A percentile compares a stretch with the other conserved stretches of the same genome.
Conservation (phyloP, 2,888 invertebrate species). For the Polydrusus pterygomalis region DNA sequence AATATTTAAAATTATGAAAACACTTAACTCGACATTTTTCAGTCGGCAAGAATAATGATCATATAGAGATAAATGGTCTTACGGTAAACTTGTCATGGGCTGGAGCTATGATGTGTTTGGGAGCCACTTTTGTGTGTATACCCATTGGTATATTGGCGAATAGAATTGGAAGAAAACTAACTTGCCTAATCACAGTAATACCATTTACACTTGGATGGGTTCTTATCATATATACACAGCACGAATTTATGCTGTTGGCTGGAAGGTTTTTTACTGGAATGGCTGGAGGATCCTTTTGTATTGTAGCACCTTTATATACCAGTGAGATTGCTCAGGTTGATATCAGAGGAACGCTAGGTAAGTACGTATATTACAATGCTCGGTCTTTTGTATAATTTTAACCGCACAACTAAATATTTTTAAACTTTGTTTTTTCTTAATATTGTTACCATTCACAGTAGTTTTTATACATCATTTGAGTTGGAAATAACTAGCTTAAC, state of each 20-base stretch:
- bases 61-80: slow-evolving; percentile 75
- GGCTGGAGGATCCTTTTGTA: slow-evolving; percentile 88
- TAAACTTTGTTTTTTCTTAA: too few relatives aligned
- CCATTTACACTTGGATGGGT: slow-evolving; percentile 86
- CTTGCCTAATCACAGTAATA: slow-evolving; percentile 78
- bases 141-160: slow-evolving; percentile 77
- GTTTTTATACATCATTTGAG: too few relatives aligned
- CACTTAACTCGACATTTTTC: slow-evolving; percentile 10
- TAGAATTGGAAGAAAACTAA: slow-evolving; percentile 78
- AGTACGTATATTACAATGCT: background rate
- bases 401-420: too few relatives aligned
- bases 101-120: slow-evolving; percentile 81
- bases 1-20: too few relatives aligned
- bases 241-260: slow-evolving; percentile 77
- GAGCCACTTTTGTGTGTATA: slow-evolving; percentile 82
- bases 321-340: slow-evolving; percentile 90
- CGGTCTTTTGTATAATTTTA: too few relatives aligned
- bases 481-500: too few relatives aligned
- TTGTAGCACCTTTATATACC: slow-evolving; percentile 88
- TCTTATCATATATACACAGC: slow-evolving; percentile 80
- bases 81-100: slow-evolving; percentile 78
- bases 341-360: slow-evolving; percentile 87
- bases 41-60: slow-evolving; percentile 71
- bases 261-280: slow-evolving; percentile 82
- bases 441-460: too few relatives aligned